A percentile compares a stretch with the other conserved stretches of the same genome.
Conservation (phyloP, 2,113 vertebrate species). For the Pseudonaja textilis region DNA sequence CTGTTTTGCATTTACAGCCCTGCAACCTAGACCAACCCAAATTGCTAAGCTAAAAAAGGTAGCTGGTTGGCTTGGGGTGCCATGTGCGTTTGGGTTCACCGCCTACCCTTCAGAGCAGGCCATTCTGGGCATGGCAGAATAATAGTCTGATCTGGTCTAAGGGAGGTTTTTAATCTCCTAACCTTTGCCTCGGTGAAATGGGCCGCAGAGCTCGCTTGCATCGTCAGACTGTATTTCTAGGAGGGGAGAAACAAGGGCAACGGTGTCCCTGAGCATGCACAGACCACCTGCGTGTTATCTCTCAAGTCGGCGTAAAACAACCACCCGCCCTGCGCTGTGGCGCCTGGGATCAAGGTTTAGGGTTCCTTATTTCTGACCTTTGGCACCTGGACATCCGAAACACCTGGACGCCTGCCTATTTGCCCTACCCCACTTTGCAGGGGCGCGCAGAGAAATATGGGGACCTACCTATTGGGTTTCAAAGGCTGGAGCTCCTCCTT, state of each 20-base stretch:
- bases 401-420: neutral
- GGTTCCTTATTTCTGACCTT: too few relatives aligned
- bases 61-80: neutral
- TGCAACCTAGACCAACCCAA: neutral
- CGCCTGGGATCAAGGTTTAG: neutral
- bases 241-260: neutral
- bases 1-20: neutral
- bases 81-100: neutral
- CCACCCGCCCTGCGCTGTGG: too few relatives aligned
- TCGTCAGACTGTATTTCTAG: too few relatives aligned
- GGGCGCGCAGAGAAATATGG: rapidly evolving
- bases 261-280: neutral
- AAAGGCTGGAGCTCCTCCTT: slow-evolving; percentile 71
- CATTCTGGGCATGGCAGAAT: neutral
- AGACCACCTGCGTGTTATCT: neutral
- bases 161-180: neutral
- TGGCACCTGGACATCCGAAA: too few relatives aligned
- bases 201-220: neutral
- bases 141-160: neutral
- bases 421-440: neutral
- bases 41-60: neutral
- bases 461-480: slow-evolving; percentile 72
- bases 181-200: neutral
- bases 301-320: rapidly evolving
- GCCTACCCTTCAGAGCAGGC: neutral